Percentiles rank a stretch among this genome's conserved stretches.
These are phyloP conservation scores for Temnothorax nylanderi DNA, from an alignment of 1,140 invertebrate genomes.

Conservation along the genomic window DNA sequence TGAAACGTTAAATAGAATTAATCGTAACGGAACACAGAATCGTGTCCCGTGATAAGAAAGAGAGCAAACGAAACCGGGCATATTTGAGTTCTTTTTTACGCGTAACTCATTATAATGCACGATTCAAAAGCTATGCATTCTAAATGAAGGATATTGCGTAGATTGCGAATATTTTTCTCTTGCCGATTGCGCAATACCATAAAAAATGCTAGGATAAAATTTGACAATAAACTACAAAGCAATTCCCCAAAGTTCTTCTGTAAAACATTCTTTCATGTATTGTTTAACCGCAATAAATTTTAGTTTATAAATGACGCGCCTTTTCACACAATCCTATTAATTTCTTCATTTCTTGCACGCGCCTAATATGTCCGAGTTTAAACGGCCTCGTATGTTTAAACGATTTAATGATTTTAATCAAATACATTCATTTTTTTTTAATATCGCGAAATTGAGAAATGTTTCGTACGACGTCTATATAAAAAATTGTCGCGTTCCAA, in stretches of 20 bases:
- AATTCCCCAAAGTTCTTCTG: not conserved
- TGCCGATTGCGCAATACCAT: not conserved
- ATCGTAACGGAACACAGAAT: not conserved
- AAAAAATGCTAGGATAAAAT: not conserved
- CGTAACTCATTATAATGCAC: slow-evolving; percentile 6
- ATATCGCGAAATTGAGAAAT: not conserved
- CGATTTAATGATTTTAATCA: not conserved
- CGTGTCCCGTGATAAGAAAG: not conserved
- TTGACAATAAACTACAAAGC: slow-evolving; percentile 6
- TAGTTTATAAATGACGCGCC: not conserved
- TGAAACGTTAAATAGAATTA: slow-evolving; percentile 42
- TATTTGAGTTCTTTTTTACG: not conserved
- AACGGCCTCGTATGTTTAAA: not conserved
- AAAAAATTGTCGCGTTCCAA: not conserved
- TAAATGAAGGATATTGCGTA: slow-evolving; percentile 1
- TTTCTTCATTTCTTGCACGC: not conserved
- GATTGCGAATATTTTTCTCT: not conserved
- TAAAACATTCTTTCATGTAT: not conserved
- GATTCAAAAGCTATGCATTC: slow-evolving; percentile 7
- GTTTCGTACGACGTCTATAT: not conserved
- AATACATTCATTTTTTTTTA: not conserved
- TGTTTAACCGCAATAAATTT: not conserved
- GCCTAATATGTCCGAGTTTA: not conserved
- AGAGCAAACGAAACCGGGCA: not conserved
- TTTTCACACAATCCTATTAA: not conserved